phyloP scores from a whole-genome alignment of 2,888 invertebrate genomes.

The Protodeltote pygarga region DNA sequence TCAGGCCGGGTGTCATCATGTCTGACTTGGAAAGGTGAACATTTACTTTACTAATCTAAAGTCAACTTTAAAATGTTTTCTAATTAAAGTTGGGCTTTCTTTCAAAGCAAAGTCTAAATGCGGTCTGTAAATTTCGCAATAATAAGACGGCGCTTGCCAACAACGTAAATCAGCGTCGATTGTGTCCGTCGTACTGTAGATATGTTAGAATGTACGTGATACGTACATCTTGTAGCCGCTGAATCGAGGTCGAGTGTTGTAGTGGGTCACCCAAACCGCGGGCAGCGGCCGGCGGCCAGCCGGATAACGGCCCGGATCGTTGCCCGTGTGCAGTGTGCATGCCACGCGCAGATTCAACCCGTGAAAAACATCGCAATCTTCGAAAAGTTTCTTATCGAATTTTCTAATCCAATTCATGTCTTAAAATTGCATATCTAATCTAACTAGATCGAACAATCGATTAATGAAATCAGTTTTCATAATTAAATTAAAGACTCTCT shows the following conservation, averaged over 20 bases:
- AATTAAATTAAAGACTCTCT: constrained; percentile 18
- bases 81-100: no score
- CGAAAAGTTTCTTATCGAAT: constrained; percentile 27
- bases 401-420: constrained; percentile 21
- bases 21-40: constrained; percentile 14
- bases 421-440: constrained; percentile 26
- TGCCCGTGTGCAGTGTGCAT: no score
- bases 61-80: no score
- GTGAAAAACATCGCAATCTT: constrained; percentile 33
- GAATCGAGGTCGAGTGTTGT: constrained; percentile 55
- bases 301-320: constrained; percentile 64
- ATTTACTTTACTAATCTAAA: no score
- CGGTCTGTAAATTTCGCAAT: no score
- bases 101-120: no score
- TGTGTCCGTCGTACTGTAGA: constrained; percentile 45
- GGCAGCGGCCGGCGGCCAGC: constrained; percentile 33
- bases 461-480: constrained; percentile 14
- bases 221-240: constrained; percentile 38
- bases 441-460: not conserved
- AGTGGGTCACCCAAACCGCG: constrained; percentile 60
- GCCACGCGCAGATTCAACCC: constrained; percentile 49
- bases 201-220: constrained; percentile 37
- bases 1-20: constrained; percentile 27
- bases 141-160: constrained; percentile 16
- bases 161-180: constrained; percentile 34